Conservation (phyloP, 2,113 vertebrate species). For the Paramormyrops kingsleyae region DNA sequence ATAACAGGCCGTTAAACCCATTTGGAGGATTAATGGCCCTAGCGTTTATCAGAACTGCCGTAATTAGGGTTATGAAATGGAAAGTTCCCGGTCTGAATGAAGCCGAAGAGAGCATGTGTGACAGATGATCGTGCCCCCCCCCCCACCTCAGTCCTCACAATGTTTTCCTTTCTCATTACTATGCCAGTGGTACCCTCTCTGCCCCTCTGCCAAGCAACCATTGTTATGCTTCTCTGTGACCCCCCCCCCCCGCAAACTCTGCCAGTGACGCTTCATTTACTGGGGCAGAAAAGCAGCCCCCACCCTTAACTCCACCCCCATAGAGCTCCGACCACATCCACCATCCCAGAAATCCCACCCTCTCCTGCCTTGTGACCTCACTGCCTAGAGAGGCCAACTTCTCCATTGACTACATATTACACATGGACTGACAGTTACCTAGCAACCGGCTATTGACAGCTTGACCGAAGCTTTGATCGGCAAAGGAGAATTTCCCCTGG, state of each 20-base stretch:
- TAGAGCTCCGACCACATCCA: background rate
- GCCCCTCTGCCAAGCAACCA: constrained; percentile 18
- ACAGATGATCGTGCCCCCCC: background rate
- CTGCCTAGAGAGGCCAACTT: background rate
- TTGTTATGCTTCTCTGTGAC: background rate
- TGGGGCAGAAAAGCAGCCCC: background rate
- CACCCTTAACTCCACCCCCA: background rate
- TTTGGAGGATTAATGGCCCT: background rate
- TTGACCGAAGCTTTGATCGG: background rate
- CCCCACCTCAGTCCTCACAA: background rate
- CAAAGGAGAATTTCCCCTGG: constrained; percentile 10
- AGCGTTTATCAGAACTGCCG: background rate
- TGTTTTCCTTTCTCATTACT: constrained; percentile 1
- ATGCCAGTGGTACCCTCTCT: background rate
- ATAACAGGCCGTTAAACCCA: background rate
- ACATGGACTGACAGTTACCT: background rate
- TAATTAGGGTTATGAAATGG: constrained; percentile 3
- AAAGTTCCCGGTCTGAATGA: background rate
- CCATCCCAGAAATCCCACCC: background rate
- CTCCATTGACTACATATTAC: background rate
- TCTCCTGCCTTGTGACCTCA: background rate
- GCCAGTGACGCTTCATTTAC: background rate
- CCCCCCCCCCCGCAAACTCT: background rate
- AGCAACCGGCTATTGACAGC: background rate
- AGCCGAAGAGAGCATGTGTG: background rate